Conservation (phyloP, 2,113 vertebrate species). For the Elachura formosa region DNA sequence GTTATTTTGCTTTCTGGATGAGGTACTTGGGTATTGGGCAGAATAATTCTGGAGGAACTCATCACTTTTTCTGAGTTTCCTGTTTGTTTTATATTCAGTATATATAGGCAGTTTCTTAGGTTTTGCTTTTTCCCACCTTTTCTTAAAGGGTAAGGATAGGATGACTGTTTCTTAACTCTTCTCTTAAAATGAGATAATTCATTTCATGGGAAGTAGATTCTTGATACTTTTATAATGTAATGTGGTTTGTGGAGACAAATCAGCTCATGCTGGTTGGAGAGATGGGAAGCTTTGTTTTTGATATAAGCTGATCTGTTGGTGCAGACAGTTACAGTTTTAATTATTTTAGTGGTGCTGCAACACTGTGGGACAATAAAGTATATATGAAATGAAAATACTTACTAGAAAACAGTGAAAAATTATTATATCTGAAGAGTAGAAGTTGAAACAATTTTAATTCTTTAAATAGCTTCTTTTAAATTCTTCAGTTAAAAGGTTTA, state of each 20-base stretch:
- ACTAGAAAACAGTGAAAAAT: background rate
- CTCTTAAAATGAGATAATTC: background rate
- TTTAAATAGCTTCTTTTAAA: slow-evolving; percentile 17
- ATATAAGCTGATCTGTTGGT: background rate
- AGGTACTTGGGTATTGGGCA: background rate
- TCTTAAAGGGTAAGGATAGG: background rate
- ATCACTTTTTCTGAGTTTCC: background rate
- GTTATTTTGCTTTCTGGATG: background rate
- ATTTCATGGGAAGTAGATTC: background rate
- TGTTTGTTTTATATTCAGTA: background rate
- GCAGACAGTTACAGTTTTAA: background rate
- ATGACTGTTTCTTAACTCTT: background rate
- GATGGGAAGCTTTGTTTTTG: background rate
- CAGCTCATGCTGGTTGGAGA: background rate
- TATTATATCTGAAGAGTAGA: background rate
- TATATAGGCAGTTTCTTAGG: background rate
- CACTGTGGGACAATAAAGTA: background rate
- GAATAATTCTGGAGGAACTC: background rate
- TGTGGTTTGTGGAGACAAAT: background rate
- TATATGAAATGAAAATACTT: background rate
- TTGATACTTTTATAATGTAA: background rate
- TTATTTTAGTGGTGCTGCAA: background rate
- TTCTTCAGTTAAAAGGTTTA: slow-evolving; percentile 27
- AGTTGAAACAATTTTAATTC: background rate
- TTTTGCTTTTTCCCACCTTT: background rate